Conservation (phyloP, 2,888 invertebrate species). For the Apocheima hispidaria region DNA sequence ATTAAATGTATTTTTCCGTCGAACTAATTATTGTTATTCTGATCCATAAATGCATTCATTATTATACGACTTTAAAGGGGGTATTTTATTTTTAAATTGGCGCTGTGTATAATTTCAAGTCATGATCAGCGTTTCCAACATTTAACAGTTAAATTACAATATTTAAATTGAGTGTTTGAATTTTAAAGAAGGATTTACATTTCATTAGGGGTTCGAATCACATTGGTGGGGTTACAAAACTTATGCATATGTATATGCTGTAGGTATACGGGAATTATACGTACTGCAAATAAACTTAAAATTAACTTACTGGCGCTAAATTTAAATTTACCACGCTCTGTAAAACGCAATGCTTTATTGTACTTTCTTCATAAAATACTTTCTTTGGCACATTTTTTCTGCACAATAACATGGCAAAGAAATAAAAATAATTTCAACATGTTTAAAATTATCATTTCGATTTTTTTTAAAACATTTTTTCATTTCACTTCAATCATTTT, state of each 20-base stretch:
- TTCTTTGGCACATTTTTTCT: too few relatives aligned
- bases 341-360: too few relatives aligned
- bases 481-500: too few relatives aligned
- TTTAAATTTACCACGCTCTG: too few relatives aligned
- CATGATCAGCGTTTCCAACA: constrained; percentile 18
- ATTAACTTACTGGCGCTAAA: too few relatives aligned
- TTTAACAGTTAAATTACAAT: constrained; percentile 41
- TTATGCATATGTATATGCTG: constrained; percentile 7
- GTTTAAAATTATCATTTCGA: too few relatives aligned
- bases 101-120: constrained; percentile 20
- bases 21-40: neutral
- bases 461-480: too few relatives aligned
- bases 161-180: constrained; percentile 41
- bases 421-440: too few relatives aligned
- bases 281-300: too few relatives aligned
- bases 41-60: too few relatives aligned
- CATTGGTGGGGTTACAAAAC: neutral
- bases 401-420: too few relatives aligned
- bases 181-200: constrained; percentile 25
- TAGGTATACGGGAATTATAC: neutral
- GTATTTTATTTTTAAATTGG: constrained; percentile 11
- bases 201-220: constrained; percentile 1
- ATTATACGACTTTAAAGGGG: neutral
- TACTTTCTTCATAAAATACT: too few relatives aligned
- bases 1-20: constrained; percentile 45